Percentiles rank a stretch among this genome's conserved stretches.
phyloP scores from a whole-genome alignment of 2,113 vertebrate genomes.

The Ameiurus melas region DNA sequence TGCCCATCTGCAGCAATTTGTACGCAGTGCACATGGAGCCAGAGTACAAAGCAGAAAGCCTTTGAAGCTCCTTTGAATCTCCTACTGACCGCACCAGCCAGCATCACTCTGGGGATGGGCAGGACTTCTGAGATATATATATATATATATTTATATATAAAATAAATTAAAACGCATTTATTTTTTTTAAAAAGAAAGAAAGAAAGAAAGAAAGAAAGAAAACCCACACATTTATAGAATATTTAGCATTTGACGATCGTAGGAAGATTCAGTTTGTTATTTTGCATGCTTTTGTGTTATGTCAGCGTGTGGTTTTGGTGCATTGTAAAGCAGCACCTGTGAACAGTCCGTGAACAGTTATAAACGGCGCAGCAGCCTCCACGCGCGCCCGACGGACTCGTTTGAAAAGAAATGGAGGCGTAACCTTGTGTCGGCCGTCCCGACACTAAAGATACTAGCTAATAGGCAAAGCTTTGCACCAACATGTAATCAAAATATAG shows the following conservation, averaged over 20 bases:
- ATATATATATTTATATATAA: background rate
- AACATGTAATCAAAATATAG: background rate
- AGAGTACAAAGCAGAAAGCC: conserved; percentile 43
- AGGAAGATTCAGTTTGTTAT: background rate
- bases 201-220: too few relatives aligned
- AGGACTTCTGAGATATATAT: background rate
- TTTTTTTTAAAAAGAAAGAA: background rate
- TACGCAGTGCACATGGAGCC: conserved; percentile 45
- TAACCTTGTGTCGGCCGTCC: background rate
- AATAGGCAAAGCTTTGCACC: background rate
- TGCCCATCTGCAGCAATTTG: conserved; percentile 43
- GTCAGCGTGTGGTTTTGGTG: background rate
- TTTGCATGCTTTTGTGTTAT: too few relatives aligned
- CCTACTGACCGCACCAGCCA: conserved; percentile 26
- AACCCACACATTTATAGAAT: background rate
- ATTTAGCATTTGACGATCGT: background rate
- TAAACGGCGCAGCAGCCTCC: background rate
- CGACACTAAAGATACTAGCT: background rate
- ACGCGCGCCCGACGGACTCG: background rate
- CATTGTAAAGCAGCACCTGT: background rate
- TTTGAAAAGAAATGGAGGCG: background rate
- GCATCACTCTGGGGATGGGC: conserved; percentile 23
- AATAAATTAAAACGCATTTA: too few relatives aligned
- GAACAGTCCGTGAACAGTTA: background rate
- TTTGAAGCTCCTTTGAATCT: conserved; percentile 40